Percentiles rank a stretch among this genome's conserved stretches.
These are phyloP conservation scores for Hylaeus volcanicus DNA, from an alignment of 1,140 invertebrate species.

Conservation along the genomic window DNA sequence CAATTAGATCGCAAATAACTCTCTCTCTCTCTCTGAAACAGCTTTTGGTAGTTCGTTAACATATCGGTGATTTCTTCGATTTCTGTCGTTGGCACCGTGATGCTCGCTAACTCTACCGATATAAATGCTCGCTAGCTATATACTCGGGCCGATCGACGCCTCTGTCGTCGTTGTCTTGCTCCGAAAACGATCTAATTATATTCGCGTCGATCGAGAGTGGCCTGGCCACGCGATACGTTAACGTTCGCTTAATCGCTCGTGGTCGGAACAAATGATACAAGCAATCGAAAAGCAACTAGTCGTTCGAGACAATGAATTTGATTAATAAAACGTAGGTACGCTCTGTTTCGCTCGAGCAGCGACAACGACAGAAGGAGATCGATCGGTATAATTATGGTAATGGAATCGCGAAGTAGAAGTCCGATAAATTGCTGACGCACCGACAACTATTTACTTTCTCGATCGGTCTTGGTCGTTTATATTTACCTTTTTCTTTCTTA, in stretches of 20 bases:
- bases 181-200: conserved; percentile 27
- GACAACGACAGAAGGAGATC: conserved; percentile 25
- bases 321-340: neutral
- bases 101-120: conserved; percentile 20
- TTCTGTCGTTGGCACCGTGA: neutral
- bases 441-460: conserved; percentile 1
- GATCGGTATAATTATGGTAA: conserved; percentile 8
- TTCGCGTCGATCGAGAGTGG: neutral
- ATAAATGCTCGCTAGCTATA: conserved; percentile 9
- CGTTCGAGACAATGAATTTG: too few species aligned
- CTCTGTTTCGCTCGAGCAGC: neutral
- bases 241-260: neutral
- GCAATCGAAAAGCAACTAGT: neutral
- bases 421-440: conserved; percentile 28
- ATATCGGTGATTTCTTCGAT: neutral
- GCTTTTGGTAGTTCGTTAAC: conserved; percentile 10
- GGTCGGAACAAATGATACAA: too few species aligned
- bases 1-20: conserved; percentile 13
- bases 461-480: neutral
- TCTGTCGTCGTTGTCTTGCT: conserved; percentile 6
- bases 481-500: neutral
- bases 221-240: neutral
- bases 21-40: conserved; percentile 25
- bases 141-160: conserved; percentile 12
- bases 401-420: conserved; percentile 6